Percentiles rank a stretch among this genome's conserved stretches.
These are phyloP conservation scores for Takifugu ocellatus DNA, from an alignment of 2,797 vertebrate species.

Conservation along the genomic window DNA sequence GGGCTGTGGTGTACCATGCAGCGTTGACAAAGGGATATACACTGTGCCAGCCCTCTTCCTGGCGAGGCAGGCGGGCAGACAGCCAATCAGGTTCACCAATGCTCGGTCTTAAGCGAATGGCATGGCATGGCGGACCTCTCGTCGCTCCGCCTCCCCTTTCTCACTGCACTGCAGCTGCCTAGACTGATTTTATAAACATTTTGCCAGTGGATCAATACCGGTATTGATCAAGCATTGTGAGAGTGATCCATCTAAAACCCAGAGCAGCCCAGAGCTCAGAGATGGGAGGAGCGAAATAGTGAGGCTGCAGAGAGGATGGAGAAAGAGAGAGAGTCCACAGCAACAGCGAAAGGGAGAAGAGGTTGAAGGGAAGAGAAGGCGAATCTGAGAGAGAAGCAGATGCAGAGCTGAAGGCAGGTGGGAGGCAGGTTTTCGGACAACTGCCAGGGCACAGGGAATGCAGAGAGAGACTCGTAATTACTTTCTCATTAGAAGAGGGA, in stretches of 20 bases:
- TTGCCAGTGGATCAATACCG: slow-evolving; percentile 98
- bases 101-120: slow-evolving; percentile 71
- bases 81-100: slow-evolving; percentile 72
- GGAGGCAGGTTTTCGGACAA: slow-evolving; percentile 69
- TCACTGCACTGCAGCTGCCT: slow-evolving; percentile 72
- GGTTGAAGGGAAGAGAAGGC: slow-evolving; percentile 70
- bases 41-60: slow-evolving; percentile 64
- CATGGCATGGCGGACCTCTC: slow-evolving; percentile 68
- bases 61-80: slow-evolving; percentile 70
- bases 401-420: slow-evolving; percentile 73
- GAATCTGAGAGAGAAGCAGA: slow-evolving; percentile 69
- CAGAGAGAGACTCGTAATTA: slow-evolving; percentile 73
- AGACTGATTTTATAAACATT: slow-evolving; percentile 99
- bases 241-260: slow-evolving; percentile 91
- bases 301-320: slow-evolving; percentile 79
- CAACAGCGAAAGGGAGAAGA: slow-evolving; percentile 77
- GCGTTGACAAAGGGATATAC: slow-evolving; percentile 49
- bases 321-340: slow-evolving; percentile 79
- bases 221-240: slow-evolving; percentile 99
- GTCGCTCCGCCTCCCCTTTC: slow-evolving; percentile 63
- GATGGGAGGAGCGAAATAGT: slow-evolving; percentile 82
- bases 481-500: slow-evolving; percentile 76
- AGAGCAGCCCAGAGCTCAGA: slow-evolving; percentile 81
- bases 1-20: slow-evolving; percentile 47
- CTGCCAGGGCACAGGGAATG: slow-evolving; percentile 63